Conservation (phyloP, 2,888 invertebrate species). For the Torymus aiolomorphi region DNA sequence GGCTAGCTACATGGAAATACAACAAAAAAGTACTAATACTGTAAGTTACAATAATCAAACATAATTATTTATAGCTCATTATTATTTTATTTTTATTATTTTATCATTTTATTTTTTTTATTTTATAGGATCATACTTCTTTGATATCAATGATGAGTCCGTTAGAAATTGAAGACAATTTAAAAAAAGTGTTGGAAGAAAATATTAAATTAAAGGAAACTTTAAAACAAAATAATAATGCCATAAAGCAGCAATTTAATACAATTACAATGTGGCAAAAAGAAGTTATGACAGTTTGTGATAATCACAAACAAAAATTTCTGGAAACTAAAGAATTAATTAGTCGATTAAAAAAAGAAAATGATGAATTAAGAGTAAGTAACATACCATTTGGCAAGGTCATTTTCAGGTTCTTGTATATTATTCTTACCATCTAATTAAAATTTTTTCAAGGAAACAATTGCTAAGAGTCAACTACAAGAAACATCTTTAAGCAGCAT, state of each 20-base stretch:
- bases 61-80: neutral
- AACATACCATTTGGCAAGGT: too few relatives aligned
- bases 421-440: neutral
- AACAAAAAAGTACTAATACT: conserved; percentile 63
- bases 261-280: conserved; percentile 81
- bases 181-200: conserved; percentile 78
- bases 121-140: conserved; percentile 67
- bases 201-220: conserved; percentile 80
- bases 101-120: conserved; percentile 23
- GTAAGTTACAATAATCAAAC: conserved; percentile 60
- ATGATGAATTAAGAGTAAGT: conserved; percentile 64
- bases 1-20: conserved; percentile 67
- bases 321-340: conserved; percentile 81
- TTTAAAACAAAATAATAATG: conserved; percentile 81
- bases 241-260: conserved; percentile 82
- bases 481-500: conserved; percentile 4
- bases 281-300: conserved; percentile 80
- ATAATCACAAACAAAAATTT: conserved; percentile 82
- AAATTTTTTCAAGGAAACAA: conserved; percentile 38
- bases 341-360: conserved; percentile 69
- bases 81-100: neutral
- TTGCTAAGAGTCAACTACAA: conserved; percentile 10
- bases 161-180: conserved; percentile 77
- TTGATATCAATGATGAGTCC: conserved; percentile 69
- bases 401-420: conserved; percentile 29